Evolutionary conservation across 2,888 invertebrate species (phyloP).

Genomic region (Alloscopus bannaensis): DNA sequence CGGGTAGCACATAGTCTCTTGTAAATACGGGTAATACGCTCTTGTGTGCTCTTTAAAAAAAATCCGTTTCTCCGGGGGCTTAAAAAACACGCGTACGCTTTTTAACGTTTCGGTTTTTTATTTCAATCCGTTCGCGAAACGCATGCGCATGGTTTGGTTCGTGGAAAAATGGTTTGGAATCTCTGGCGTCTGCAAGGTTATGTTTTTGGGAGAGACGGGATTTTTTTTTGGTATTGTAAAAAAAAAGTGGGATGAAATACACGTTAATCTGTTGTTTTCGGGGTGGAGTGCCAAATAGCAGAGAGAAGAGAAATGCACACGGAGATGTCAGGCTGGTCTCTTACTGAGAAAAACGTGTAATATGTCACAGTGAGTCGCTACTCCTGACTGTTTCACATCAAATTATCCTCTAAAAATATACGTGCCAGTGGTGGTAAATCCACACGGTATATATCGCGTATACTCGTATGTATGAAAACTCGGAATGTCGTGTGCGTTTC

Average conservation of each 20-base stretch:
- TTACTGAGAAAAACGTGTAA: constrained; percentile 34
- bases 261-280: neutral
- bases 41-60: neutral
- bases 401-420: constrained; percentile 58
- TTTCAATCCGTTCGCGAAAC: constrained; percentile 33
- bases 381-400: constrained; percentile 55
- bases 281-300: constrained; percentile 13
- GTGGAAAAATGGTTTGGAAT: neutral
- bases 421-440: neutral
- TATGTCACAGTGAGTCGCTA: neutral
- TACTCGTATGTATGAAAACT: too few species aligned
- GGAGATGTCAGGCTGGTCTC: neutral
- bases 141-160: constrained; percentile 29
- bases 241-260: constrained; percentile 7
- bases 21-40: neutral
- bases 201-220: too few species aligned
- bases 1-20: neutral
- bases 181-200: constrained; percentile 43
- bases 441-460: too few species aligned
- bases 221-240: neutral
- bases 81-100: constrained; percentile 1
- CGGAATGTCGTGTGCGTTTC: too few species aligned
- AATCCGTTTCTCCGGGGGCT: neutral
- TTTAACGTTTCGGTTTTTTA: neutral
- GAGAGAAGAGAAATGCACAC: constrained; percentile 2